These are phyloP conservation scores for Zalophus californianus DNA, from an alignment of 2,797 vertebrate genomes.

Conservation along the genomic window DNA sequence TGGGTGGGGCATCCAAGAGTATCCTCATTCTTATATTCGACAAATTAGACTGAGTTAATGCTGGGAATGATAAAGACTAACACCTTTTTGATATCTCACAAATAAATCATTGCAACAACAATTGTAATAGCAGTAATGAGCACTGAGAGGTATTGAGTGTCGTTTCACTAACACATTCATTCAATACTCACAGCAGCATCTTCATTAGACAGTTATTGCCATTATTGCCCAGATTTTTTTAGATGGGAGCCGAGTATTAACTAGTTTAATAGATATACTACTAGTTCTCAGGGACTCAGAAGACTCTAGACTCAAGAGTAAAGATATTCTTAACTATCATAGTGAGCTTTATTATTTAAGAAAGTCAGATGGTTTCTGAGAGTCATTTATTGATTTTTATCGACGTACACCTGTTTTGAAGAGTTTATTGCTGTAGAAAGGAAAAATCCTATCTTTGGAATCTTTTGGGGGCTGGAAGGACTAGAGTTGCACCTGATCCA, in stretches of 20 bases:
- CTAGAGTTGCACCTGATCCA: not conserved
- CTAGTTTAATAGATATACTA: not conserved
- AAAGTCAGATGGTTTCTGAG: not conserved
- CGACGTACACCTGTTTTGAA: not conserved
- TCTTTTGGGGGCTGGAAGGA: not conserved
- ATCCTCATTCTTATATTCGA: not conserved
- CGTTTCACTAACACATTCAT: not conserved
- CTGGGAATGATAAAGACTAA: not conserved
- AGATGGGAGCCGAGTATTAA: not conserved
- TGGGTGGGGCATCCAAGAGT: accelerated
- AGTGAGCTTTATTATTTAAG: not conserved
- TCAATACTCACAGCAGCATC: not conserved
- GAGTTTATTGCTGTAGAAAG: not conserved
- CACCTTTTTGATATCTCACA: not conserved
- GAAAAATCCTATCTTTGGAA: not conserved
- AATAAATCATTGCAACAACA: not conserved
- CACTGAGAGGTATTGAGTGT: not conserved
- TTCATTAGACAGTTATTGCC: not conserved
- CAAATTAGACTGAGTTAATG: not conserved
- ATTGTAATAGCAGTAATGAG: not conserved
- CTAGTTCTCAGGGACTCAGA: not conserved
- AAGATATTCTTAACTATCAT: not conserved
- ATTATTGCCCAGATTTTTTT: not conserved
- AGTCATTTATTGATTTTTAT: not conserved
- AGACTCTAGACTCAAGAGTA: not conserved